These are phyloP conservation scores for Ylistrum balloti DNA, from an alignment of 1,140 invertebrate genomes.

Conservation along the genomic window DNA sequence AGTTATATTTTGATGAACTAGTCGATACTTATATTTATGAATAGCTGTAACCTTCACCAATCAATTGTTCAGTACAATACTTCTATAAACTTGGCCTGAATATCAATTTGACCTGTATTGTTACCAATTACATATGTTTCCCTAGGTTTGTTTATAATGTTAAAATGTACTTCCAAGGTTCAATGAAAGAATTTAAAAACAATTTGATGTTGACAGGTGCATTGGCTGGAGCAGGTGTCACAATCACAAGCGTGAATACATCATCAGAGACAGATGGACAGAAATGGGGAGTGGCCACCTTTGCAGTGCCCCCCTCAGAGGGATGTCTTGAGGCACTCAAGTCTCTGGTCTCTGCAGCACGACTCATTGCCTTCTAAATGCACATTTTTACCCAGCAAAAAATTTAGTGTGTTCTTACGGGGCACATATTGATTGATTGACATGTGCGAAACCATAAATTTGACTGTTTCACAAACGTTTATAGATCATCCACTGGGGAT, in stretches of 20 bases:
- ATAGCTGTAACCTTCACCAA: too few relatives aligned
- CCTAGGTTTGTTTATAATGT: too few relatives aligned
- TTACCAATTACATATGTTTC: too few relatives aligned
- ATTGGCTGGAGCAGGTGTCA: conserved; percentile 43
- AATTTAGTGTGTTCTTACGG: background rate
- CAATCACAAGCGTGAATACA: conserved; percentile 44
- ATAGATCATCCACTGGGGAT: too few relatives aligned
- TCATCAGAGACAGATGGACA: conserved; percentile 51
- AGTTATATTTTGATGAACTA: too few relatives aligned
- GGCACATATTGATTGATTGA: background rate
- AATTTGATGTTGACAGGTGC: conserved; percentile 42
- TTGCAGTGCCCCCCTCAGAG: conserved; percentile 46
- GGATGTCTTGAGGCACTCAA: conserved; percentile 57
- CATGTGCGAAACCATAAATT: too few relatives aligned
- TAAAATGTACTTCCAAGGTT: too few relatives aligned
- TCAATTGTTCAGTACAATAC: too few relatives aligned
- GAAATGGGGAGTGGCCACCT: conserved; percentile 56
- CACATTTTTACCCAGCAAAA: background rate
- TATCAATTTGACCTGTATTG: too few relatives aligned
- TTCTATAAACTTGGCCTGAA: too few relatives aligned
- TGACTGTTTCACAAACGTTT: too few relatives aligned
- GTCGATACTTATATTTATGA: too few relatives aligned
- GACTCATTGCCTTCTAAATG: background rate
- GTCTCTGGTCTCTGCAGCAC: conserved; percentile 47
- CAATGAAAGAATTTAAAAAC: background rate